Conservation (phyloP, 2,797 vertebrate genomes). For the Siniperca undulata region DNA sequence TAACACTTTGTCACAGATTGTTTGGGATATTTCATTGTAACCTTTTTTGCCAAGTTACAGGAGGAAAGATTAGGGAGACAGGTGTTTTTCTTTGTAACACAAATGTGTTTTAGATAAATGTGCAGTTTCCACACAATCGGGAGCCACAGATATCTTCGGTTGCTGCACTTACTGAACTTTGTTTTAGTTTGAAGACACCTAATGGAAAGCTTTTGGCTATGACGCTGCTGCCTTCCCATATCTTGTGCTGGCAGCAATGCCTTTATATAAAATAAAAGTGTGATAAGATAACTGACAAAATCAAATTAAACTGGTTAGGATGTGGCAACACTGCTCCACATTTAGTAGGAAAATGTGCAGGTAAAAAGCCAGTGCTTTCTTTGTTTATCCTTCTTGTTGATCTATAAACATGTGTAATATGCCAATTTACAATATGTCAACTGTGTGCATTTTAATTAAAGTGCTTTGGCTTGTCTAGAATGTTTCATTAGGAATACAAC, state of each 20-base stretch:
- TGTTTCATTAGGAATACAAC: background rate
- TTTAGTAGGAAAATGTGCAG: background rate
- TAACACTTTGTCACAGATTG: background rate
- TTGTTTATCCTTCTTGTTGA: background rate
- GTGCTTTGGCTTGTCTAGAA: background rate
- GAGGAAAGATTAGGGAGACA: background rate
- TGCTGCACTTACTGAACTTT: constrained; percentile 8
- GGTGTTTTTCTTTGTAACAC: background rate
- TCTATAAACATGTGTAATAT: background rate
- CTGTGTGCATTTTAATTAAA: background rate
- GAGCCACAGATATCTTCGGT: constrained; percentile 2
- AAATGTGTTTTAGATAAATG: constrained; percentile 19
- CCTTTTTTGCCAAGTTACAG: background rate
- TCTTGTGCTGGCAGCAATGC: background rate
- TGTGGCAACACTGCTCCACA: background rate
- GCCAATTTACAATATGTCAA: background rate
- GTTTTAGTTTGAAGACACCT: constrained; percentile 21
- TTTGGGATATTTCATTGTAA: constrained; percentile 15
- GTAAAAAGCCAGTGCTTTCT: background rate
- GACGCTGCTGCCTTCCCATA: background rate
- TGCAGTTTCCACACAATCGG: background rate
- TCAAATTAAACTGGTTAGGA: background rate
- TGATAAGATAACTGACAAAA: background rate
- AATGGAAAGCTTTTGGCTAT: constrained; percentile 5
- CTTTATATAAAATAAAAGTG: background rate